A percentile compares a stretch with the other conserved stretches of the same genome.
These are phyloP conservation scores for Craniophora ligustri DNA, from an alignment of 2,888 invertebrate genomes.

Conservation along the genomic window DNA sequence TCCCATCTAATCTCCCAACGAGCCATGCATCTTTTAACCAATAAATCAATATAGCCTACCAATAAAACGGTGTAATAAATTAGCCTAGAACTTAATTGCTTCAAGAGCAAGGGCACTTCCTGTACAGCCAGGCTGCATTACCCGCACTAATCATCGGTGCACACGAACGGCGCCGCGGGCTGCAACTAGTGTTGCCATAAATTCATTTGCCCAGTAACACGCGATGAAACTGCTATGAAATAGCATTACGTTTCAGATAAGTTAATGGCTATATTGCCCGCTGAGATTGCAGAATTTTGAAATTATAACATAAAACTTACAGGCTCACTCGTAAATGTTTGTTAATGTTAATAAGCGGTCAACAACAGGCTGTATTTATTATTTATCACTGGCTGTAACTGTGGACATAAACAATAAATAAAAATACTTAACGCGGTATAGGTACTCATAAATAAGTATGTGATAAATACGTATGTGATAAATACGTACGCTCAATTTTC, in stretches of 20 bases:
- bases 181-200: conserved; percentile 34
- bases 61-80: conserved; percentile 36
- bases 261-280: not conserved
- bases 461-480: too few relatives aligned
- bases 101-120: conserved; percentile 33
- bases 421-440: too few relatives aligned
- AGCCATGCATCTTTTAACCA: not conserved
- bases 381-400: too few relatives aligned
- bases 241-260: conserved; percentile 1
- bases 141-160: conserved; percentile 36
- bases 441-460: too few relatives aligned
- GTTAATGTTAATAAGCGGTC: not conserved
- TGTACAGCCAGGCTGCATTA: conserved; percentile 15
- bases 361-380: not conserved
- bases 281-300: conserved; percentile 2
- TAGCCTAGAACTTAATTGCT: conserved; percentile 29
- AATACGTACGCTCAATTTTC: too few relatives aligned
- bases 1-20: not conserved
- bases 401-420: too few relatives aligned
- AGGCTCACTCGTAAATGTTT: not conserved
- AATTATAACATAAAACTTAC: not conserved
- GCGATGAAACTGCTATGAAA: conserved; percentile 24
- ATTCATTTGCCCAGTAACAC: conserved; percentile 29
- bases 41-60: conserved; percentile 29
- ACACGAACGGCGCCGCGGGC: conserved; percentile 46